Evolutionary conservation across 2,113 vertebrate species (phyloP).

Genomic region (Oceanites oceanicus): DNA sequence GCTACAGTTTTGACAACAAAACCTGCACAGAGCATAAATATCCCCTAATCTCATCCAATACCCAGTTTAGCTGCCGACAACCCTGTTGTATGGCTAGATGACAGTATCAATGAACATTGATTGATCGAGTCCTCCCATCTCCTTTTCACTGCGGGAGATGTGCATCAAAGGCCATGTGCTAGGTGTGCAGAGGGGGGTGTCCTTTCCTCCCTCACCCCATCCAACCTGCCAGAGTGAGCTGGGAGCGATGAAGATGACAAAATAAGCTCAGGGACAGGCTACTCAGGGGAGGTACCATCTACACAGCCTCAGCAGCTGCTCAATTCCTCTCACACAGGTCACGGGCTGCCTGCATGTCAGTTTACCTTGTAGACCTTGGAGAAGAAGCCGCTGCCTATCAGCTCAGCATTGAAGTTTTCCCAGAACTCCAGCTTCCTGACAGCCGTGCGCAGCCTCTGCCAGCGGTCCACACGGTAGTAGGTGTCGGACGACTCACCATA

Average conservation of each 20-base stretch:
- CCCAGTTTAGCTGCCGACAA: neutral
- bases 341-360: neutral
- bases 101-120: neutral
- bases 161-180: neutral
- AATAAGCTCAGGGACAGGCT: neutral
- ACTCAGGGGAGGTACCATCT: neutral
- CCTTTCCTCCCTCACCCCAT: neutral
- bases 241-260: neutral
- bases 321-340: neutral
- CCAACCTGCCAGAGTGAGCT: neutral
- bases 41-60: neutral
- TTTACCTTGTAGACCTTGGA: slow-evolving; percentile 88
- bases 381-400: slow-evolving; percentile 87
- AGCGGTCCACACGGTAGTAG: slow-evolving; percentile 82
- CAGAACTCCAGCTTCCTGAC: slow-evolving; percentile 89
- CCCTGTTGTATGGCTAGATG: neutral
- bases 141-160: neutral
- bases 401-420: slow-evolving; percentile 83
- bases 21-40: neutral
- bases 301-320: neutral
- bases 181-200: too few relatives aligned
- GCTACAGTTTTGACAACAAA: neutral
- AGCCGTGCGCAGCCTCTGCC: slow-evolving; percentile 85
- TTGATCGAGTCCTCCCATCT: neutral
- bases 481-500: slow-evolving; percentile 77